Conservation (phyloP, 2,113 vertebrate genomes). For the Macroglossus sobrinus region DNA sequence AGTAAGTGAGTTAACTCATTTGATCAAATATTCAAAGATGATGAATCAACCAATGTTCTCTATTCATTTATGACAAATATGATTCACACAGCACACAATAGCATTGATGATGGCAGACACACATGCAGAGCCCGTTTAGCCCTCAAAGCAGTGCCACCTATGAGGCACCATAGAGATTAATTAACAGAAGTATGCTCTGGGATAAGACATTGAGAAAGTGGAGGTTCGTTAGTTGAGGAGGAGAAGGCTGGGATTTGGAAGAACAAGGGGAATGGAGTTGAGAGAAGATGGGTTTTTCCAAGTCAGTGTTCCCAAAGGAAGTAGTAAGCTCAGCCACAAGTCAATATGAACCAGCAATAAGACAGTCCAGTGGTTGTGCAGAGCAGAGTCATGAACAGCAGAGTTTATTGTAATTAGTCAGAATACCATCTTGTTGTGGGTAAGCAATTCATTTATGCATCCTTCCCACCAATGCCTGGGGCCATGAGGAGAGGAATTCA, state of each 20-base stretch:
- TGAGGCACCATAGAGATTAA: too few species aligned
- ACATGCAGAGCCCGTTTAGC: not conserved
- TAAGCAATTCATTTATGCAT: not conserved
- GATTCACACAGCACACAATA: not conserved
- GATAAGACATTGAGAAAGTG: not conserved
- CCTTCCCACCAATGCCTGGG: not conserved
- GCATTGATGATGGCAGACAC: not conserved
- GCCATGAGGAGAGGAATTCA: not conserved
- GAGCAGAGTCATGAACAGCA: not conserved
- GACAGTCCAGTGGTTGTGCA: not conserved
- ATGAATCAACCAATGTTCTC: slow-evolving; percentile 32
- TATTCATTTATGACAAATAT: slow-evolving; percentile 20
- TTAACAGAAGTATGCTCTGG: not conserved
- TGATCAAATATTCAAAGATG: slow-evolving; percentile 52
- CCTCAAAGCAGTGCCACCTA: not conserved
- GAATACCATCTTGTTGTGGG: not conserved
- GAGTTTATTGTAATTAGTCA: not conserved
- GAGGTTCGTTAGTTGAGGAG: not conserved
- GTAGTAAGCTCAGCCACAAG: not conserved
- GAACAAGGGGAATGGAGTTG: not conserved
- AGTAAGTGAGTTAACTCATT: slow-evolving; percentile 29
- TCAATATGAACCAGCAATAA: not conserved
- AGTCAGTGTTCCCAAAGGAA: not conserved
- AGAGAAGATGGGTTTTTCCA: not conserved
- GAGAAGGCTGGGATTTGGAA: not conserved